Evolutionary conservation across 1,140 invertebrate species (phyloP).

Genomic region (Bombus sibiricus): DNA sequence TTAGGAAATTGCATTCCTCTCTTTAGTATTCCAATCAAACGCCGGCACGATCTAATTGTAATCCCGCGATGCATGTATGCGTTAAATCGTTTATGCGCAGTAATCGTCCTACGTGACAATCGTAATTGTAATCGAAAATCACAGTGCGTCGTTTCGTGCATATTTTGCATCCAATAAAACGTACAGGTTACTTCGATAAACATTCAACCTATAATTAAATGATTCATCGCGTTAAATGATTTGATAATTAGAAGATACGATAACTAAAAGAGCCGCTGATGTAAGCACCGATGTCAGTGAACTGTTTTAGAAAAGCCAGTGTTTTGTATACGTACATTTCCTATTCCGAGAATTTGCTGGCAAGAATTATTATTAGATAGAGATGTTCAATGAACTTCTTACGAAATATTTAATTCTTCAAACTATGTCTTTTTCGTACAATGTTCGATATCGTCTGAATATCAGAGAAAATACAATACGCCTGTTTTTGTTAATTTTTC

Average conservation of each 20-base stretch:
- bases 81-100: conserved; percentile 35
- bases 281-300: neutral
- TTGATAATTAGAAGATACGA: neutral
- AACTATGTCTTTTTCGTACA: neutral
- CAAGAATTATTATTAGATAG: neutral
- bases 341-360: neutral
- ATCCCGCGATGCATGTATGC: conserved; percentile 10
- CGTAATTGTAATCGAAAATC: conserved; percentile 3
- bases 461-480: neutral
- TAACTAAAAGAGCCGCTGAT: neutral
- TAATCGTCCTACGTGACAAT: conserved; percentile 12
- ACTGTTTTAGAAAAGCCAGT: neutral
- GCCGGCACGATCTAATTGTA: conserved; percentile 58
- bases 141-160: neutral
- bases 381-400: neutral
- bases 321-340: neutral
- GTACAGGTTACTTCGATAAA: no score
- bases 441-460: neutral
- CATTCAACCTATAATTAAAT: neutral
- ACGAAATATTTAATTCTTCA: neutral
- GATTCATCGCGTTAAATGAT: neutral
- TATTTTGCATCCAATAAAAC: neutral
- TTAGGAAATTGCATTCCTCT: conserved; percentile 67
- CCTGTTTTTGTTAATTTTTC: no score
- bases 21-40: conserved; percentile 57